Base-by-base conservation (phyloP, 2,888 invertebrate genomes). In the Dyspetes luteomarginatus region DNA sequence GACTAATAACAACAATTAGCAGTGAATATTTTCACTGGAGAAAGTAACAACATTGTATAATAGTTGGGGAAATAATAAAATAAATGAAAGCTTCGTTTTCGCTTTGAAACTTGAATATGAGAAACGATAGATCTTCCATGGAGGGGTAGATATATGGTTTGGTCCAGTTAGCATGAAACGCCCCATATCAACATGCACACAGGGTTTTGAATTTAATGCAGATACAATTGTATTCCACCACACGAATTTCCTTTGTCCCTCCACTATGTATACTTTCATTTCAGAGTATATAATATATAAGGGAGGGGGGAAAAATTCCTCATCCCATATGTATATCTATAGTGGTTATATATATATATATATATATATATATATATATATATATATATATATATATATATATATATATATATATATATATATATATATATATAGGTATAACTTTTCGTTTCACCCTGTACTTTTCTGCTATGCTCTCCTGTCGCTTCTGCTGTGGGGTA, bases 371-470 rank as follows among this genome's bases (percentile, higher is more conserved):
- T n/a, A n/a, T n/a, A n/a, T n/a, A n/a, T n/a, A n/a, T n/a, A n/a
- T n/a, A n/a, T n/a, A n/a, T n/a, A n/a, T n/a, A n/a, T n/a, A n/a
- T n/a, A n/a, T n/a, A 3, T 19, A 17, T 50, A 5, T 19, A 4
- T n/a, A 45, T 15, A n/a, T 17, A 4, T 17, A 4, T 26, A 30
- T 50, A 22, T 67, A 24, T 17, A 30, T 5, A 52, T 52, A 55
- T 24, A n/a, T n/a, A n/a, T n/a, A n/a, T n/a, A n/a, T n/a, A n/a
- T 52, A 26, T 22, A 12, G 67, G 45, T 15, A 48, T 19, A 69
- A 65, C 56, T 41, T 74, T 64, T 50, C 26, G 64, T 69, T 74
- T 50, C 43, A 69, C 69, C 69, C 68, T 19, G 68, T 58, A 74
- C 28, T 55, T 72, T 72, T 52, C 41, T 62, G 36, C 36, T 22